phyloP scores from a whole-genome alignment of 1,140 invertebrate genomes.

The Chironomus striatipennis region DNA sequence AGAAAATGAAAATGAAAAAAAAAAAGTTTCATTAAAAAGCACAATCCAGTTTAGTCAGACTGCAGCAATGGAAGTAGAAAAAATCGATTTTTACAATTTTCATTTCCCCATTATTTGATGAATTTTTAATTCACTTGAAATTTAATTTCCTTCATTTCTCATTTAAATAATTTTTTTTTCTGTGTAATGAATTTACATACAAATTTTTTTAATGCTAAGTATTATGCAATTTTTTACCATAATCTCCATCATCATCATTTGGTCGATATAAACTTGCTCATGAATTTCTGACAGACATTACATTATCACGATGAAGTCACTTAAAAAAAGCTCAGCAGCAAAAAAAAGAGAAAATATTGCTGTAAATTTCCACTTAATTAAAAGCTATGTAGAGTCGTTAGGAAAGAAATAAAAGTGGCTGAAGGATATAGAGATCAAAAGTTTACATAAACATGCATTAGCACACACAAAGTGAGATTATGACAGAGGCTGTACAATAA shows the following conservation, averaged over 20 bases:
- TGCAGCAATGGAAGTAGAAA: too few relatives aligned
- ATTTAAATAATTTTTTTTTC: background rate
- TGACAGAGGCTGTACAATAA: background rate
- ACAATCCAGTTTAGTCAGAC: too few relatives aligned
- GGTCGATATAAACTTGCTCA: too few relatives aligned
- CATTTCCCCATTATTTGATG: too few relatives aligned
- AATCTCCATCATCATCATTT: too few relatives aligned
- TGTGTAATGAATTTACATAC: too few relatives aligned
- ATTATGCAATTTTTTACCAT: too few relatives aligned
- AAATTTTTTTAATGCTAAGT: too few relatives aligned
- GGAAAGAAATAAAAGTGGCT: background rate
- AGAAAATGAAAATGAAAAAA: too few relatives aligned
- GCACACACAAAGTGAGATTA: conserved; percentile 1
- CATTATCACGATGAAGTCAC: background rate
- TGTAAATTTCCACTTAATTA: background rate
- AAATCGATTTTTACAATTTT: too few relatives aligned
- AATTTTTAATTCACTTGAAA: background rate
- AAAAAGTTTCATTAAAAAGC: too few relatives aligned
- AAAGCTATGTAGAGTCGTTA: background rate
- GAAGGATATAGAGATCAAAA: conserved; percentile 8
- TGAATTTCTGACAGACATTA: background rate
- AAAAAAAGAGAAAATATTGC: too few relatives aligned
- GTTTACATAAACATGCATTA: background rate
- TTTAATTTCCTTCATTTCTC: background rate
- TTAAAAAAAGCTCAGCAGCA: background rate